Conservation (phyloP, 2,888 invertebrate species). For the Cryptus viduatorius region DNA sequence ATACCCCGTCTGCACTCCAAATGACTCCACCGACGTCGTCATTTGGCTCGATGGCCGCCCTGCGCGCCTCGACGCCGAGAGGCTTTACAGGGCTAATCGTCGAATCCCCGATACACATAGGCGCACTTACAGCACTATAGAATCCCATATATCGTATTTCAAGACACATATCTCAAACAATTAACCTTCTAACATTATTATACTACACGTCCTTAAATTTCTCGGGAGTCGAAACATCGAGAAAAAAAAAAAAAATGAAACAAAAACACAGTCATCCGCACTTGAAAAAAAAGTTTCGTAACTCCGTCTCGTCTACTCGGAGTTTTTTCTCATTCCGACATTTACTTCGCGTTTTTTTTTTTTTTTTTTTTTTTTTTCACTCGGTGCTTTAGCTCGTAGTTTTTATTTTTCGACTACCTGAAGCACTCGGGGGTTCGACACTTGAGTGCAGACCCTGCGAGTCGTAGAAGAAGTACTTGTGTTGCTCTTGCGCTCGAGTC, state of each 20-base stretch:
- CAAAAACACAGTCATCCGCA: constrained; percentile 33
- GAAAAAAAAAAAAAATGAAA: not conserved
- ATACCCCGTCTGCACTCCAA: constrained; percentile 26
- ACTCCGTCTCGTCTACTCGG: constrained; percentile 41
- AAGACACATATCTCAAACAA: too few relatives aligned
- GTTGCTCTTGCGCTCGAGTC: constrained; percentile 15
- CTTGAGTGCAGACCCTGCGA: constrained; percentile 27
- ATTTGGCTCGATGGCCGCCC: constrained; percentile 16
- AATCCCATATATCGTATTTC: constrained; percentile 9
- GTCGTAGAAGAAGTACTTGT: constrained; percentile 17
- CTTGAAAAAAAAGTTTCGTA: constrained; percentile 52
- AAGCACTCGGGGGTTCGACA: constrained; percentile 31
- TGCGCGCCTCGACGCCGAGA: constrained; percentile 2
- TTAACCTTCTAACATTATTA: too few relatives aligned
- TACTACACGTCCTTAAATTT: too few relatives aligned
- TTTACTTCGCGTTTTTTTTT: constrained; percentile 10
- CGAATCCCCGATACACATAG: constrained; percentile 24
- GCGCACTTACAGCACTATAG: not conserved
- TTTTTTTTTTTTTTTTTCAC: constrained; percentile 18
- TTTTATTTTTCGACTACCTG: constrained; percentile 35
- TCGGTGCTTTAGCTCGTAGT: not conserved
- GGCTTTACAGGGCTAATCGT: constrained; percentile 50
- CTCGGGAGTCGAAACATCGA: not conserved
- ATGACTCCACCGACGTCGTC: constrained; percentile 57
- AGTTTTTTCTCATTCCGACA: constrained; percentile 43